Conservation (phyloP, 1,140 invertebrate genomes). For the Drosophila lini region DNA sequence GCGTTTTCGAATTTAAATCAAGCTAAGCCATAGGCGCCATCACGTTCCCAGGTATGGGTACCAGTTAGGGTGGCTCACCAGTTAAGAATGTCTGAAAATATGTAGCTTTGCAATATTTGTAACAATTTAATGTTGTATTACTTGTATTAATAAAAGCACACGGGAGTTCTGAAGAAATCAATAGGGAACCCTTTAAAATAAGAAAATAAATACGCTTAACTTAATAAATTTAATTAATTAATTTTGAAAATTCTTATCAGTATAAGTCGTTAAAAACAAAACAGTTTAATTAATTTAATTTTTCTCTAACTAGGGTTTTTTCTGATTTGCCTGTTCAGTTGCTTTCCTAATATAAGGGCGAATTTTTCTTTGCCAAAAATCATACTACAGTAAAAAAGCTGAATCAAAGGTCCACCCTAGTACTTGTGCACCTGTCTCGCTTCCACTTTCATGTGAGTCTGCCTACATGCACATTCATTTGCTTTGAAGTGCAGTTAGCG, state of each 20-base stretch:
- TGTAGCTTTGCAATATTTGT: too few species aligned
- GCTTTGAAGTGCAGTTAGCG: slow-evolving; percentile 40
- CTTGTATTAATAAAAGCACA: background rate
- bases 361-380: background rate
- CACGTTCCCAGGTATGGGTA: background rate
- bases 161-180: background rate
- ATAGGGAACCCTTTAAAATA: too few species aligned
- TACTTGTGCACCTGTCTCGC: slow-evolving; percentile 4
- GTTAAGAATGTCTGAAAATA: too few species aligned
- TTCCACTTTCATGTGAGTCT: slow-evolving; percentile 1
- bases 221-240: too few species aligned
- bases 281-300: too few species aligned
- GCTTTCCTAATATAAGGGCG: too few species aligned
- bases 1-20: slow-evolving; percentile 9
- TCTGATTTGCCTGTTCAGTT: too few species aligned
- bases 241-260: too few species aligned
- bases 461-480: slow-evolving; percentile 17
- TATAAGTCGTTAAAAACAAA: too few species aligned
- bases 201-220: too few species aligned
- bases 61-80: slow-evolving; percentile 1
- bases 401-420: slow-evolving; percentile 5
- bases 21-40: slow-evolving; percentile 1
- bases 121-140: background rate
- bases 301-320: too few species aligned
- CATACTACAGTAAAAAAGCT: background rate